Evolutionary conservation across 2,113 vertebrate species (phyloP), one percentile per base, ranked within the genome.

Genomic region (Halcyon malimbica): DNA sequence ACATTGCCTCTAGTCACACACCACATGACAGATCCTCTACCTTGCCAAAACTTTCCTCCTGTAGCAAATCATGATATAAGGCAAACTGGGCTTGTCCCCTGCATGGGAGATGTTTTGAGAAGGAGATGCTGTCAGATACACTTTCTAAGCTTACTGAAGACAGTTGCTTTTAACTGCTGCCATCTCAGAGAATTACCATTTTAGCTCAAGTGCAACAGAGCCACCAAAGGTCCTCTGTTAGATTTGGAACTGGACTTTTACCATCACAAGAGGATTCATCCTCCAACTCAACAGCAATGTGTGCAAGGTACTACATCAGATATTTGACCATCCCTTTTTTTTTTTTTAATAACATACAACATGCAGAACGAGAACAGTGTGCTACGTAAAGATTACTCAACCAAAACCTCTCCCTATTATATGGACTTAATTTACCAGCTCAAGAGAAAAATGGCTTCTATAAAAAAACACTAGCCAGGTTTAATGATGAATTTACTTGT

Each of bases 401-500:
- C 31, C 60, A 89, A 90, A 95, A 56, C 26, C 44, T 48, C 51
- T 29, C 16, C 16, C 29, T 87, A 57, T 82, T 73, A 83, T 11
- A 62, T 5, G 64, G 62, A 80, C 21, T 89, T 91, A 44, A 78
- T 92, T 54, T 33, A 10, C 57, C 63, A 75, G 51, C 56, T 84
- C 60, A 76, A 57, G 80, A 81, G 64, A 92, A 87, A 68, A 86
- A 87, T 48, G 6, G 15, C n/a, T 91, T 87, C 77, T 84, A 44
- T 78, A 76, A 84, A 68, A 77, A 77, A n/a, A 71, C 15, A 31
- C 35, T 88, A 11, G 3, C 53, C 50, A 57, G 16, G 25, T 78
- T 93, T 92, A 87, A 76, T 76, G 57, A 87, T 39, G 12, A 82
- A 79, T 87, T 92, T 79, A 82, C 69, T 89, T 15, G 44, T 86